Evolutionary conservation across 2,888 invertebrate genomes (phyloP).

Genomic region (Coleophora deauratella): DNA sequence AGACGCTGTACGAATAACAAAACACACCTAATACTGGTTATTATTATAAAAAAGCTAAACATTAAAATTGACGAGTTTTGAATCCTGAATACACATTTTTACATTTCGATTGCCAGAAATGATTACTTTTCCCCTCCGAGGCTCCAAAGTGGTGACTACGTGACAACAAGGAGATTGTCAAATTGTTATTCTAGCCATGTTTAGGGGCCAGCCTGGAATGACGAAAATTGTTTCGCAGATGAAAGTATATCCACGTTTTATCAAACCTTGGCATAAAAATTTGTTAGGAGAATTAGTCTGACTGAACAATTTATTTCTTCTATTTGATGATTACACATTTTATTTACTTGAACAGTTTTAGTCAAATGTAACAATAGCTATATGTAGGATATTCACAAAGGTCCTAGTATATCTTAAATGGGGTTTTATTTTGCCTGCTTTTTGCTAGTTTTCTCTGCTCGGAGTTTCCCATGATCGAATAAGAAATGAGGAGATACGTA

Average conservation of each 20-base stretch:
- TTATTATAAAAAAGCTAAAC: slow-evolving; percentile 40
- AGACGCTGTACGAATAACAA: too few species aligned
- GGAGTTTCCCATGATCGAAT: too few species aligned
- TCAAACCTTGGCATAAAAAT: slow-evolving; percentile 34
- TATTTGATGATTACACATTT: too few species aligned
- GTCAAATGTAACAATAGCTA: too few species aligned
- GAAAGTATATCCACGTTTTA: slow-evolving; percentile 48
- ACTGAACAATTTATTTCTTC: too few species aligned
- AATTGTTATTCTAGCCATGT: slow-evolving; percentile 67
- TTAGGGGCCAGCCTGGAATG: slow-evolving; percentile 56
- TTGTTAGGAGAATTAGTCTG: too few species aligned
- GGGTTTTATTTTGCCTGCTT: too few species aligned
- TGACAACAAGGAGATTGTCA: slow-evolving; percentile 62
- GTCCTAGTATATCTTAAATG: too few species aligned
- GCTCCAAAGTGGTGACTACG: slow-evolving; percentile 57
- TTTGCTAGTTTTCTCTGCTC: too few species aligned
- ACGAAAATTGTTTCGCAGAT: slow-evolving; percentile 61
- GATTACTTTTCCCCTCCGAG: slow-evolving; percentile 59
- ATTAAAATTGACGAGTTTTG: slow-evolving; percentile 54
- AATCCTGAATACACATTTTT: slow-evolving; percentile 62
- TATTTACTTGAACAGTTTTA: too few species aligned
- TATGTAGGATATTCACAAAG: too few species aligned
- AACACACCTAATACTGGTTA: background rate
- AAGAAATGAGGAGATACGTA: too few species aligned
- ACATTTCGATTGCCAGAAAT: slow-evolving; percentile 59